Conservation (phyloP, 2,113 vertebrate species). For the Lagopus muta region DNA sequence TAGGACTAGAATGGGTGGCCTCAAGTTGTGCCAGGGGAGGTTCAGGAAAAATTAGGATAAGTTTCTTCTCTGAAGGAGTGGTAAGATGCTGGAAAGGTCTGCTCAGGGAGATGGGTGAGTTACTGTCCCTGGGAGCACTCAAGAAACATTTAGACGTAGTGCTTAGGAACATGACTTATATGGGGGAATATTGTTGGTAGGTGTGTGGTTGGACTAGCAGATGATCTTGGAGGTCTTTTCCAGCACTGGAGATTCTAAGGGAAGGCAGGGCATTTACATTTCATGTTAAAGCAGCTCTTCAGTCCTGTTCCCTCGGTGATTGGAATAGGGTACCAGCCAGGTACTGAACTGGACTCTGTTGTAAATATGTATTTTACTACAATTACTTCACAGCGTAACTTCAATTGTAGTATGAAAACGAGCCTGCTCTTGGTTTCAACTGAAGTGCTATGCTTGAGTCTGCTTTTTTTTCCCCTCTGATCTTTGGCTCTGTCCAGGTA, state of each 20-base stretch:
- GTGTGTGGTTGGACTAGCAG: too few species aligned
- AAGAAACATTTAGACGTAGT: too few species aligned
- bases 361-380: background rate
- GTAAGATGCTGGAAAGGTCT: too few species aligned
- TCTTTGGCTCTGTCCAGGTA: background rate
- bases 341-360: accelerated
- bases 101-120: too few species aligned
- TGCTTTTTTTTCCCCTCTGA: background rate
- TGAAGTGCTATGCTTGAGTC: background rate
- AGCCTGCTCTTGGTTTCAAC: background rate
- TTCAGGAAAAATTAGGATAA: too few species aligned
- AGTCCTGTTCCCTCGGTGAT: background rate
- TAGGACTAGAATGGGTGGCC: too few species aligned
- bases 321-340: background rate
- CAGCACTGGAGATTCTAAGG: background rate
- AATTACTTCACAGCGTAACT: background rate
- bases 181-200: too few species aligned
- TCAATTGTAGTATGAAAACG: background rate
- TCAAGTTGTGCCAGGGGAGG: too few species aligned
- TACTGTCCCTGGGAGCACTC: too few species aligned
- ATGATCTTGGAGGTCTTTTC: too few species aligned
- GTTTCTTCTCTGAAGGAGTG: too few species aligned
- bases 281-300: background rate
- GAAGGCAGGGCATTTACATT: background rate
- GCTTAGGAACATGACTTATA: too few species aligned